Conservation (phyloP, 2,888 invertebrate species). For the Pristionchus fissidentatus region DNA sequence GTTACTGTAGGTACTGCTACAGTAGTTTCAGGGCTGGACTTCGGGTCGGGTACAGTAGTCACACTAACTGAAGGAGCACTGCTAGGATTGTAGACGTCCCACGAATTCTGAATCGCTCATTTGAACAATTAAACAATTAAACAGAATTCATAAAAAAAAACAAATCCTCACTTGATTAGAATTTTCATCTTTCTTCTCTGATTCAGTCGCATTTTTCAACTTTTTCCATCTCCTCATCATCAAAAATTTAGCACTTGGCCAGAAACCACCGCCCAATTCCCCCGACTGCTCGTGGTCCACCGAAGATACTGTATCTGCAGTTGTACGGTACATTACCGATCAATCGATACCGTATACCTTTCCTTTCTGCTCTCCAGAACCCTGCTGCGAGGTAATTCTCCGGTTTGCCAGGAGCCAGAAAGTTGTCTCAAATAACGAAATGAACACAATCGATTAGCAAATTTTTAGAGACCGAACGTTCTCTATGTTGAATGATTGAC, state of each 20-base stretch:
- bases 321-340: neutral
- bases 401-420: neutral
- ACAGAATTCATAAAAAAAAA: no score
- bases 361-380: neutral
- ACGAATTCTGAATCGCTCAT: neutral
- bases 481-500: no score
- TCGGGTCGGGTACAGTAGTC: no score
- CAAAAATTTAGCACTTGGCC: slow-evolving; percentile 20
- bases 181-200: neutral
- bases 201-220: neutral
- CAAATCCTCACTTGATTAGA: neutral
- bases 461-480: no score
- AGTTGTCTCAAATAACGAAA: neutral
- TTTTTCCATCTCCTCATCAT: slow-evolving; percentile 31
- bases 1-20: neutral
- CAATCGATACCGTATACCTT: neutral
- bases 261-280: slow-evolving; percentile 30
- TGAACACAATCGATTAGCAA: no score
- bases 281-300: neutral
- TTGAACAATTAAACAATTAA: no score
- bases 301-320: neutral
- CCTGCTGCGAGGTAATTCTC: slow-evolving; percentile 25
- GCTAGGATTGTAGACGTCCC: neutral
- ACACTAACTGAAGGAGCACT: neutral
- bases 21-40: neutral